Base-by-base conservation (phyloP, 2,888 invertebrate species). In the Caenorhabditis sp. region DNA sequence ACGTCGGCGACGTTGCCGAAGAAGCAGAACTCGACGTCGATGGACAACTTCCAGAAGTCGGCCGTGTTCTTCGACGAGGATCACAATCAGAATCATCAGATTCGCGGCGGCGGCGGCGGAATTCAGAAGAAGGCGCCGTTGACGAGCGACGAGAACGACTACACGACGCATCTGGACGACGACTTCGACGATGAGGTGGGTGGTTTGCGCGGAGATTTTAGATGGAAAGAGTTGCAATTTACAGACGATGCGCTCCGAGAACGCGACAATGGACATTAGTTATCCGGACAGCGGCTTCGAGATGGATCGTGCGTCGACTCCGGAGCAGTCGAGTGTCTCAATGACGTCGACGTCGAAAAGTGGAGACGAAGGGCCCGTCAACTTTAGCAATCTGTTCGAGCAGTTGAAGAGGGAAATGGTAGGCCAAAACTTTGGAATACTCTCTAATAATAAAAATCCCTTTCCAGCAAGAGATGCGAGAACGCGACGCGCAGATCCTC, bases 341-440 rank as follows among this genome's bases (percentile, higher is more conserved):
- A 77, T 79, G 52, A 77, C 79, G 15, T 65, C 78, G n/a, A 30
- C 30, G 30, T 30, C 30, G 30, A 9, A 9, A 30, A 30, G 79
- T 24, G 66, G 66, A 37, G 76, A 71, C 26, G 59, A 70, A 1
- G 30, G 55, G 46, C 62, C 66, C 3, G 63, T 68, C 41, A 59
- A 81, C 32, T 87, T 86, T 80, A 83, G 78, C 46, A 83, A 86
- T 45, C 58, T 88, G 13, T 88, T 88, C 53, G 79, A 83, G 39
- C 88, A 88, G 66, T 61, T 88, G 48, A 83, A 84, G 30, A 72
- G 84, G 45, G 88, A 88, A 82, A 86, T 88, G 80, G 87, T 88
- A 53, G 55, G 65, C 8, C 22, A 5, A 22, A 17, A 68, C 15
- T 32, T n/a, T n/a, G n/a, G n/a, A n/a, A n/a, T n/a, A n/a, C n/a